Evolutionary conservation across 2,888 invertebrate species (phyloP), one percentile per base, ranked within the genome.

Genomic region (Tipula confusa): DNA sequence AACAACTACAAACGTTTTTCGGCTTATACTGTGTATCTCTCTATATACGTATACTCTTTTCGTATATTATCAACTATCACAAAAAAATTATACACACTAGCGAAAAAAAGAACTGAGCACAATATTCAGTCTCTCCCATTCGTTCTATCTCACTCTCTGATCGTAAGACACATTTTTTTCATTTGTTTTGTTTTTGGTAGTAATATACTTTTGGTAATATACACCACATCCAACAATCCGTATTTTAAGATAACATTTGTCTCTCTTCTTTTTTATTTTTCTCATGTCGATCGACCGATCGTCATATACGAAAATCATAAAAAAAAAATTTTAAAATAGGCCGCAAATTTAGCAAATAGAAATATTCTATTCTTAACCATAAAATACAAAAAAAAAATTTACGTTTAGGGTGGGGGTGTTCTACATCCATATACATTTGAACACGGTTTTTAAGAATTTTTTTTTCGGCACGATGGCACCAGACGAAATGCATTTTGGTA

Each of bases 1-100:
- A 33, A 82, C 18, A 29, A 82, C 82, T 80, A 80, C 80, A 80
- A 80, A 80, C 80, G 13, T 29, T 80, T 64, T 38, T 24, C 24
- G 24, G n/a, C 15, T 64, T 24, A 24, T 24, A 64, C 64, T 64
- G 24, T 64, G 24, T 31, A 31, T 31, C 31, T 31, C 31, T 24
- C 64, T 64, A 64, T 64, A 64, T 64, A 64, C 64, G 24, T 64
- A 64, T 64, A 64, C 64, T 64, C 64, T 24, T 64, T 64, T 64
- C 64, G n/a, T n/a, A 64, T 24, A 64, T 64, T 64, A 64, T 64
- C 64, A 64, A n/a, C 64, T 64, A 24, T 64, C 43, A n/a, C n/a
- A n/a, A n/a, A n/a, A n/a, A n/a, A 43, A 43, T 64, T 24, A 18
- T 43, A 43, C 15, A 43, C 15, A 43, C 43, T 64, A 64, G 64